A percentile compares a stretch with the other conserved stretches of the same genome.
Conservation (phyloP, 2,797 vertebrate species). For the Sylvilagus floridanus region DNA sequence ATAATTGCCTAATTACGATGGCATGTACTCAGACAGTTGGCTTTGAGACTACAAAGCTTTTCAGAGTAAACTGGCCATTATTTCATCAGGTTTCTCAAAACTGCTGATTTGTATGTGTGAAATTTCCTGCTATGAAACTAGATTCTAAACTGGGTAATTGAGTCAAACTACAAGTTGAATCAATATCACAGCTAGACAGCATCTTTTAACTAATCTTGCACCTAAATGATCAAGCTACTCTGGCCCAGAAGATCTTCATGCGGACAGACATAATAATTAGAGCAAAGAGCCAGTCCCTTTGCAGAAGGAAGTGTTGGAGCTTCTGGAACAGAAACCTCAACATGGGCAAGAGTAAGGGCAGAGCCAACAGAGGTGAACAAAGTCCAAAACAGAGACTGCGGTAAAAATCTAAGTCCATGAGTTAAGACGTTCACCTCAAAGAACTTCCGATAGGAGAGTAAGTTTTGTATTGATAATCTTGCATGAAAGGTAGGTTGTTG, state of each 20-base stretch:
- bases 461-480: neutral
- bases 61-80: slow-evolving; percentile 61
- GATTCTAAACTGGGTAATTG: slow-evolving; percentile 42
- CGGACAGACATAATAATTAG: neutral
- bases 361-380: neutral
- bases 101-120: slow-evolving; percentile 64
- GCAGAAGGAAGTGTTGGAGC: neutral
- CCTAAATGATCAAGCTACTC: slow-evolving; percentile 11
- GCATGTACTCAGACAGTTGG: slow-evolving; percentile 56
- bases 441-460: neutral
- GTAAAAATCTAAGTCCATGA: neutral
- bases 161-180: neutral
- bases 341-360: neutral
- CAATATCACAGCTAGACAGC: neutral
- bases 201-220: neutral
- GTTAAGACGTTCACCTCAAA: neutral
- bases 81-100: slow-evolving; percentile 73
- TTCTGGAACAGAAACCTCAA: neutral
- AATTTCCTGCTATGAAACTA: slow-evolving; percentile 54
- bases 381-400: neutral
- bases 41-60: slow-evolving; percentile 66
- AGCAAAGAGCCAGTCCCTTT: neutral
- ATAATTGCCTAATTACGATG: slow-evolving; percentile 62
- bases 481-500: neutral
- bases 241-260: neutral